Conservation (phyloP, 2,888 invertebrate genomes). For the Himalopsyche tibetana region DNA sequence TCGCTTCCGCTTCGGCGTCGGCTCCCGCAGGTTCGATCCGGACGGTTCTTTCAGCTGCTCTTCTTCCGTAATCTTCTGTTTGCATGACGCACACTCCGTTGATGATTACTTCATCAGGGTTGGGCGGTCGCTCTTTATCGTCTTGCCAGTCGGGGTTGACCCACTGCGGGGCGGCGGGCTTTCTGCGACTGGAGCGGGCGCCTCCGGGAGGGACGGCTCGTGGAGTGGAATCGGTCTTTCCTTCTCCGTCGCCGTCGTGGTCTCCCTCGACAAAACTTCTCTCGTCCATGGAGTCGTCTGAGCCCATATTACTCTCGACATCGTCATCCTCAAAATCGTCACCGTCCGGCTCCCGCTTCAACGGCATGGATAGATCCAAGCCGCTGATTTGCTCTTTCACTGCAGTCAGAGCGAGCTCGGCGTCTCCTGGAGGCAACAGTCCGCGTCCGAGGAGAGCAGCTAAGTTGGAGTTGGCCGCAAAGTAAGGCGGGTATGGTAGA, state of each 20-base stretch:
- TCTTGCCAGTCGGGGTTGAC: conserved; percentile 96
- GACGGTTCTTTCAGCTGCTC: conserved; percentile 83
- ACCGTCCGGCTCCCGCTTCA: conserved; percentile 87
- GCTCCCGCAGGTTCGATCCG: conserved; percentile 85
- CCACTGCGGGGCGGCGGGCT: conserved; percentile 98
- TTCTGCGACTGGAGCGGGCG: conserved; percentile 82
- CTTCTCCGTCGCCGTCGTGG: conserved; percentile 72
- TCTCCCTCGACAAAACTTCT: conserved; percentile 75
- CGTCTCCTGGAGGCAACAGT: conserved; percentile 79
- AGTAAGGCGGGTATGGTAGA: conserved; percentile 86
- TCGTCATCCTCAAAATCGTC: conserved; percentile 90
- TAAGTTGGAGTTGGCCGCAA: conserved; percentile 85
- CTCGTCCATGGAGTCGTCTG: conserved; percentile 79
- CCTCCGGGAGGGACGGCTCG: conserved; percentile 70
- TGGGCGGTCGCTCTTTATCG: conserved; percentile 76
- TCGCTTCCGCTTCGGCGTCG: conserved; percentile 80
- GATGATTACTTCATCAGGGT: conserved; percentile 88
- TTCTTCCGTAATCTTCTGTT: conserved; percentile 83
- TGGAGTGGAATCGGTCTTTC: conserved; percentile 76
- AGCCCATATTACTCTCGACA: conserved; percentile 85
- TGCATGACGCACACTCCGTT: conserved; percentile 96
- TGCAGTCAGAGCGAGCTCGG: conserved; percentile 77
- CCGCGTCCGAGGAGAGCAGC: conserved; percentile 87
- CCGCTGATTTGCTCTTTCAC: conserved; percentile 90
- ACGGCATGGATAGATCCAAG: conserved; percentile 90